Percentiles rank a stretch among this genome's conserved stretches.
Evolutionary conservation across 2,888 invertebrate genomes (phyloP).

Genomic region (Bombyx huttoni): DNA sequence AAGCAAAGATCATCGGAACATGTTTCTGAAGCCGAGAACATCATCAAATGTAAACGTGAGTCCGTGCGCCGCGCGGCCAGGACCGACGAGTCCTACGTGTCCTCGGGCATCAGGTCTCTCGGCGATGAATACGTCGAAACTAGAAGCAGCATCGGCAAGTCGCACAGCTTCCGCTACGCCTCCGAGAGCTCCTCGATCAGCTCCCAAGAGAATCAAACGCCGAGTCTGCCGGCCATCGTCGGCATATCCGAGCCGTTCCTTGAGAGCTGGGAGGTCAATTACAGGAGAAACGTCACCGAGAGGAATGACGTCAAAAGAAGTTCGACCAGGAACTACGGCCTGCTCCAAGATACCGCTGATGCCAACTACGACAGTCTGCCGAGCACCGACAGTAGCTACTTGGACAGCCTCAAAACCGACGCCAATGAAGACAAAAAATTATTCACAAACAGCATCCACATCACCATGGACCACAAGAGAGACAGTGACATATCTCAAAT

Average conservation of each 20-base stretch:
- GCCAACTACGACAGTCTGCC: constrained; percentile 58
- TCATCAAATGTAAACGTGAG: constrained; percentile 37
- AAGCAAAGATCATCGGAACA: constrained; percentile 53
- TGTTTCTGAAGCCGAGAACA: constrained; percentile 44
- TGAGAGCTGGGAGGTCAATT: constrained; percentile 68
- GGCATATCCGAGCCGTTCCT: constrained; percentile 64
- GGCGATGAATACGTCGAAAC: constrained; percentile 58
- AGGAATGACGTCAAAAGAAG: constrained; percentile 53
- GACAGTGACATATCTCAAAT: constrained; percentile 67
- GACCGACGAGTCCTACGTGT: constrained; percentile 47
- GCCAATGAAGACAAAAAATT: constrained; percentile 46
- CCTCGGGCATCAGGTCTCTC: constrained; percentile 48
- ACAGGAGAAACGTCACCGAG: constrained; percentile 55
- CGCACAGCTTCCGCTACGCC: constrained; percentile 79
- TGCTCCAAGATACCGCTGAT: constrained; percentile 41
- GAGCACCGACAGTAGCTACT: constrained; percentile 61
- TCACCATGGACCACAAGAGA: constrained; percentile 51
- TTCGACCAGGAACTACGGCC: constrained; percentile 53
- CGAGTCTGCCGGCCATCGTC: constrained; percentile 64
- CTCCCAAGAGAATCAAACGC: constrained; percentile 65
- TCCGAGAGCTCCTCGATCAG: constrained; percentile 63
- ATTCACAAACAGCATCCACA: constrained; percentile 56
- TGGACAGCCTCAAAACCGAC: constrained; percentile 61
- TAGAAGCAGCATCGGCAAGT: constrained; percentile 76
- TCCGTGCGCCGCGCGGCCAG: constrained; percentile 33